These are phyloP conservation scores for Cephus runcator DNA, from an alignment of 2,888 invertebrate species.

Conservation along the genomic window DNA sequence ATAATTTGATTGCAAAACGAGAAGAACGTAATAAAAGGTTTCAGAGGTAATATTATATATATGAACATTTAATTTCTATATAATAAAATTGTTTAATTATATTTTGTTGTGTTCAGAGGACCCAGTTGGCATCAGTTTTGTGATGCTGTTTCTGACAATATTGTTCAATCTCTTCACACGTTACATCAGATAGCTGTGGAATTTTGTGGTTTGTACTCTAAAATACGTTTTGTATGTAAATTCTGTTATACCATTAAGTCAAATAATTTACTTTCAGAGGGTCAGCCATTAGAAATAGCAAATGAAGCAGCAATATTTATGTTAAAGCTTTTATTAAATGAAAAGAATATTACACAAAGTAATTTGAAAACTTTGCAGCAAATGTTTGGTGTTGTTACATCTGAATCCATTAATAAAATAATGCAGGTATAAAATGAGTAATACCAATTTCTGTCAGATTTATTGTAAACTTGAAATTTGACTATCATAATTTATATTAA, in stretches of 20 bases:
- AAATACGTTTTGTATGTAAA: constrained; percentile 11
- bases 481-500: not conserved
- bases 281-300: constrained; percentile 70
- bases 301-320: constrained; percentile 74
- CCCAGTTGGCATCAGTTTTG: constrained; percentile 68
- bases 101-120: constrained; percentile 57
- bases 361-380: constrained; percentile 70
- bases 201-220: constrained; percentile 41
- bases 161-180: constrained; percentile 49
- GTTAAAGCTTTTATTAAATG: constrained; percentile 72
- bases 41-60: constrained; percentile 58
- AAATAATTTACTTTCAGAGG: constrained; percentile 52
- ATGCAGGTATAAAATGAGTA: constrained; percentile 65
- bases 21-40: constrained; percentile 63
- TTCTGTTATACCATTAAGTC: constrained; percentile 9
- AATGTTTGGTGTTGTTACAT: constrained; percentile 71
- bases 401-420: constrained; percentile 69
- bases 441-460: constrained; percentile 11
- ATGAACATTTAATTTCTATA: not conserved
- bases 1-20: constrained; percentile 56
- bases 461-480: not conserved
- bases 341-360: constrained; percentile 70
- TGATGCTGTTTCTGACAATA: constrained; percentile 57
- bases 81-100: not conserved
- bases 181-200: constrained; percentile 57